Evolutionary conservation across 2,888 invertebrate genomes (phyloP), one percentile per base, ranked within the genome.

Genomic region (Thera britannica): DNA sequence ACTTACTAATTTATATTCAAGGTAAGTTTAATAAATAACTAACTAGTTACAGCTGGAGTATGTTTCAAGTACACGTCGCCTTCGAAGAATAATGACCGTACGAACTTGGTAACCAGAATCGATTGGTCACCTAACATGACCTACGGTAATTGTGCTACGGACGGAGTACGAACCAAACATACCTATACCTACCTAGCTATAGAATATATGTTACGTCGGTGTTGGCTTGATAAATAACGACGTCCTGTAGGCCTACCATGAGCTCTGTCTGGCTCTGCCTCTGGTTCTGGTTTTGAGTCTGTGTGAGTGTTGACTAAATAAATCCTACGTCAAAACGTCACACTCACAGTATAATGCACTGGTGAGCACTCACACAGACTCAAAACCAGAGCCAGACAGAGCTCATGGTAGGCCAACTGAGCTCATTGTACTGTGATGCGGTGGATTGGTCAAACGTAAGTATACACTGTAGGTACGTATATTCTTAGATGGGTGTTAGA

Each of bases 91-190:
- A 51, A 51, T 52, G 9, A 3, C 34, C 7, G 51, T 9, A 46
- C 44, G 34, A 52, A 52, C 34, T 34, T 52, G 34, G 48, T 48
- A 48, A 57, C 23, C n/a, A 56, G 46, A 48, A 3, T 48, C 38
- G 38, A 62, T 62, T 62, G 48, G 46, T 36, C 48, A 12, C 48
- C 9, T 48, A 48, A 49, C 38, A 56, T 48, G 55, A 23, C 62
- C 36, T 38, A 55, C 55, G 11, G 56, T 36, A 62, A 56, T 56
- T 62, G 55, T 62, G 34, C 46, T 62, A 62, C 62, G 56, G 38
- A 44, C 54, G 44, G 34, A 12, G 11, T 34, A 60, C 51, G 36
- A 23, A 51, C 38, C 23, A 38, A 51, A 23, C n/a, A n/a, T 35
- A 58, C 35, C 56, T 36, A 51, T 54, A 12, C 2, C 11, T 49